Conservation (phyloP, 2,113 vertebrate species). For the Hyperopisus bebe region DNA sequence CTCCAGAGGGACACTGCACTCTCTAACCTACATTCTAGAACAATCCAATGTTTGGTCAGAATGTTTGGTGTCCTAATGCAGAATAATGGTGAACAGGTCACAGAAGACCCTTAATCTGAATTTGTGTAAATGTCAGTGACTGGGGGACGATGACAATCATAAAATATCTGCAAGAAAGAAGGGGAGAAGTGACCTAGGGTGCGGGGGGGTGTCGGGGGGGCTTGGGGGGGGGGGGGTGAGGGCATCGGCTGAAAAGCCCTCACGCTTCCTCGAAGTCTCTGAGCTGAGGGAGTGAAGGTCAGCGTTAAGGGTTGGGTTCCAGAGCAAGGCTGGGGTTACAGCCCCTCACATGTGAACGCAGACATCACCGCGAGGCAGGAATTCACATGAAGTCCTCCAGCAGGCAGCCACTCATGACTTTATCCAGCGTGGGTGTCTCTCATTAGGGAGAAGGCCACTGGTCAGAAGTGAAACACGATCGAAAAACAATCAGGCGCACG, state of each 20-base stretch:
- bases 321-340: slow-evolving; percentile 4
- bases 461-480: background rate
- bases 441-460: background rate
- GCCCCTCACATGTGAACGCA: background rate
- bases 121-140: background rate
- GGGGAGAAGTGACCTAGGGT: background rate
- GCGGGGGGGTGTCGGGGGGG: background rate
- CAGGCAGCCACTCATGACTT: background rate
- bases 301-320: background rate
- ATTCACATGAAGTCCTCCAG: background rate
- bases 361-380: background rate
- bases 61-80: background rate
- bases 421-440: background rate
- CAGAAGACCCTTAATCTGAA: background rate
- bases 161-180: background rate
- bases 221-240: background rate
- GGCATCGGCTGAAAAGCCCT: background rate
- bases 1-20: background rate
- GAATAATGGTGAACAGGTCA: background rate
- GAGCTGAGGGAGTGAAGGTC: background rate
- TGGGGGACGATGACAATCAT: background rate
- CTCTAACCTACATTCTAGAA: background rate
- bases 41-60: background rate
- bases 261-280: background rate
- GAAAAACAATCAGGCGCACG: background rate